Evolutionary conservation across 1,140 invertebrate genomes (phyloP).

Genomic region (Trachymyrmex septentrionalis): DNA sequence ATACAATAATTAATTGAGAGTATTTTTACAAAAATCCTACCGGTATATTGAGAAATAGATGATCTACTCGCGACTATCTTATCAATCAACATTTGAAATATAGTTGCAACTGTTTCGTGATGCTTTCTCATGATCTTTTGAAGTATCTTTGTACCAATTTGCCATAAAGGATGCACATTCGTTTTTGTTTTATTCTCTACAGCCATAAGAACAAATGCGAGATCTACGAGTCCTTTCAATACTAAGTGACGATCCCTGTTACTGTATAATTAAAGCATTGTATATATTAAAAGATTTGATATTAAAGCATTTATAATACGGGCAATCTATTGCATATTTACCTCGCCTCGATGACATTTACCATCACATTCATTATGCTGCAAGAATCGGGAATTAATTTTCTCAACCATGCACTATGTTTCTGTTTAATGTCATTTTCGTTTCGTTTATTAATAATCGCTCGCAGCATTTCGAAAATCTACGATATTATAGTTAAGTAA

Average conservation of each 20-base stretch:
- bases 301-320: not conserved
- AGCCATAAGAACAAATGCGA: constrained; percentile 86
- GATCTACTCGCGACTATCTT: constrained; percentile 84
- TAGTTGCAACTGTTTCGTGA: constrained; percentile 82
- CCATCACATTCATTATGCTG: constrained; percentile 84
- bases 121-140: constrained; percentile 86
- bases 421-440: constrained; percentile 85
- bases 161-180: constrained; percentile 79
- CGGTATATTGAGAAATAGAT: constrained; percentile 85
- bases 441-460: constrained; percentile 82
- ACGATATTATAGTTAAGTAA: not conserved
- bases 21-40: constrained; percentile 74
- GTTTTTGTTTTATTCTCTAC: constrained; percentile 78
- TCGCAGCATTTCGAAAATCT: constrained; percentile 86
- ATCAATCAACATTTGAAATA: constrained; percentile 85
- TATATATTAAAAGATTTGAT: not conserved
- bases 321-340: constrained; percentile 67
- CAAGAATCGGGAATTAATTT: constrained; percentile 80
- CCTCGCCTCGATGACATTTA: constrained; percentile 86
- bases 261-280: constrained; percentile 73
- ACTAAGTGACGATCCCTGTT: constrained; percentile 87
- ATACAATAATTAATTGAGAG: not conserved
- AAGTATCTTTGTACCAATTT: constrained; percentile 86
- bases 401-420: constrained; percentile 87
- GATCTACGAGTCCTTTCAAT: constrained; percentile 86